Conservation (phyloP, 2,797 vertebrate species). For the Hybognathus amarus region DNA sequence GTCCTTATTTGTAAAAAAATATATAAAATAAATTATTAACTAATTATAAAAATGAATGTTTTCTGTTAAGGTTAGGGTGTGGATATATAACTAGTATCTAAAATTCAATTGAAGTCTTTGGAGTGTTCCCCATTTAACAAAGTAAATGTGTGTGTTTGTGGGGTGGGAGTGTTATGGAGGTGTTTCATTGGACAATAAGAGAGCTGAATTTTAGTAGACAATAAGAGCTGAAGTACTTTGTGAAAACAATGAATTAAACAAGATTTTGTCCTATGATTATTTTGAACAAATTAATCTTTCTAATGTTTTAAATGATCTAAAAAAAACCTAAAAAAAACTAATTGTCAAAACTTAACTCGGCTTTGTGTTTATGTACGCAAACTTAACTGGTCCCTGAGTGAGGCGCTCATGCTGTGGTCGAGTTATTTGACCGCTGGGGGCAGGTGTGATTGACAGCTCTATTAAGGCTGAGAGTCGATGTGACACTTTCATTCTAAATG, state of each 20-base stretch:
- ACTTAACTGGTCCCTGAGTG: neutral
- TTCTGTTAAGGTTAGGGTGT: too few relatives aligned
- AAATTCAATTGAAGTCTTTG: too few relatives aligned
- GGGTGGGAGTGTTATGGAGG: too few relatives aligned
- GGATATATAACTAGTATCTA: too few relatives aligned
- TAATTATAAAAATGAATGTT: too few relatives aligned
- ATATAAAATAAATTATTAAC: too few relatives aligned
- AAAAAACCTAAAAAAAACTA: neutral
- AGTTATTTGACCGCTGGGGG: constrained; percentile 38
- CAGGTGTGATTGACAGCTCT: constrained; percentile 70
- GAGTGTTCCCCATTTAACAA: too few relatives aligned
- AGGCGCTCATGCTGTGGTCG: constrained; percentile 3
- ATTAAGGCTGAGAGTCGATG: constrained; percentile 62
- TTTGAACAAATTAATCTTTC: neutral
- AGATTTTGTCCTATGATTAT: neutral
- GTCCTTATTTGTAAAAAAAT: neutral
- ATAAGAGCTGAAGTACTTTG: too few relatives aligned
- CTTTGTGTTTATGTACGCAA: neutral
- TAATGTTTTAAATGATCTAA: neutral
- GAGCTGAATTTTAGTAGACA: too few relatives aligned
- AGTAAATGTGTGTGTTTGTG: too few relatives aligned
- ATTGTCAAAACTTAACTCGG: neutral
- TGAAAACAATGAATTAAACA: too few relatives aligned
- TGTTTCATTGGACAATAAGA: too few relatives aligned
- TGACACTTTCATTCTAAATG: constrained; percentile 61